Percentiles rank a stretch among this genome's conserved stretches.
These are phyloP conservation scores for Apodemus speciosus DNA, from an alignment of 2,113 vertebrate species.

Conservation along the genomic window DNA sequence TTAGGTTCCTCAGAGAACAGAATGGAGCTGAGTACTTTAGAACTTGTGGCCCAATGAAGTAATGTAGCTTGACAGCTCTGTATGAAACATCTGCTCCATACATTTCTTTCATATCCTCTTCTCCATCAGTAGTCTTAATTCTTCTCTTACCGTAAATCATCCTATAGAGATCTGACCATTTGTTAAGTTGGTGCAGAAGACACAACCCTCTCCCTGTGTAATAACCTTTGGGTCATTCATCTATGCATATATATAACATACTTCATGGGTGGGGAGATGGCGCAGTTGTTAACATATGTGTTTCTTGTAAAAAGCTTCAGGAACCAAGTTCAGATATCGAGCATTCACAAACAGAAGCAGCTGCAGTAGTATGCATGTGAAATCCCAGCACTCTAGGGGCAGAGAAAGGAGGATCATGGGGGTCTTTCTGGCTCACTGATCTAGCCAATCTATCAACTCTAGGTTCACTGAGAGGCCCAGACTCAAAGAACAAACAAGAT, in stretches of 20 bases:
- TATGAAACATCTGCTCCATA: neutral
- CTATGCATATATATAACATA: neutral
- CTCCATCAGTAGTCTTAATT: neutral
- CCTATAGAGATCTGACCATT: neutral
- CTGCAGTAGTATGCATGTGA: too few species aligned
- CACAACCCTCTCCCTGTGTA: neutral
- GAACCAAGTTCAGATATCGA: neutral
- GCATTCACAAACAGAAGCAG: neutral
- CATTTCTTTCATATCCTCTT: neutral
- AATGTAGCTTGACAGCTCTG: neutral
- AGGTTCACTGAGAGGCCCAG: neutral
- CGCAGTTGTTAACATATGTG: too few species aligned
- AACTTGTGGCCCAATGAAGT: neutral
- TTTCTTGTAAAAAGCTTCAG: neutral
- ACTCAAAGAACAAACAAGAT: neutral
- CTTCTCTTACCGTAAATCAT: neutral
- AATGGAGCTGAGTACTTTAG: neutral
- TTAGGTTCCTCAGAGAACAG: neutral
- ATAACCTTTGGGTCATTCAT: neutral
- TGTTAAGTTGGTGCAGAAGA: neutral
- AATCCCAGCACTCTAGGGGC: neutral
- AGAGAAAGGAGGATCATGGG: neutral
- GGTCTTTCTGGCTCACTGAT: too few species aligned
- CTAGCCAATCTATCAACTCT: neutral
- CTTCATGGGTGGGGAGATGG: neutral